Base-by-base conservation (phyloP, 2,113 vertebrate species). In the Hirundichthys speculiger region DNA sequence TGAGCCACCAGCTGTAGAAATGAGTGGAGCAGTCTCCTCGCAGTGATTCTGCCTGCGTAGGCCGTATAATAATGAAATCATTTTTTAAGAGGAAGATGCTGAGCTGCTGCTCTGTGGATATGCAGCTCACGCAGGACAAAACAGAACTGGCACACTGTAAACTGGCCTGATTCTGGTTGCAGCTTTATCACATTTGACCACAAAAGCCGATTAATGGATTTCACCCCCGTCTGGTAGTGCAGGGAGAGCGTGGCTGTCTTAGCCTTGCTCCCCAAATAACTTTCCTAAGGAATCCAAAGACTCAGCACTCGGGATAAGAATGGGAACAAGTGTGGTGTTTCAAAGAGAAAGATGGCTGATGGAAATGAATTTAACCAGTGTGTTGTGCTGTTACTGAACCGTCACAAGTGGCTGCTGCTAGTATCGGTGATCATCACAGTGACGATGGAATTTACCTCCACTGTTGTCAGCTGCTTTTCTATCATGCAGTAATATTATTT, bases 151-250 rank as follows among this genome's bases (percentile, higher is more conserved):
- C 59, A 5, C 48, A 7, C 54, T 69, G 64, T 78, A 83, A 89
- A 88, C 85, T 82, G 79, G 78, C 73, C 80, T 74, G 63, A 87
- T 89, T 83, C 75, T 21, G 60, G 61, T 75, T 68, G 72, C 52
- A 24, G 87, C 72, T 90, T 88, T 90, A 90, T 91, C 89, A 71
- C 75, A 60, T 90, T 87, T 87, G 90, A 81, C 87, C 82, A 89
- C 80, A 69, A 88, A 88, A 91, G 88, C 88, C 82, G 88, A 91
- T 90, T 90, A 90, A 84, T 48, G 89, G 90, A 90, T 91, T 91
- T 83, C 75, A 66, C 68, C 76, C 73, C 62, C 61, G 78, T 70
- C 62, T 79, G 66, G 64, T 55, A 21, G 66, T 74, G 74, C 65
- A 34, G 70, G 79, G 75, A 73, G 64, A 75, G 80, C 40, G 59